Conservation (phyloP, 2,113 vertebrate species). For the Xiphias gladius region DNA sequence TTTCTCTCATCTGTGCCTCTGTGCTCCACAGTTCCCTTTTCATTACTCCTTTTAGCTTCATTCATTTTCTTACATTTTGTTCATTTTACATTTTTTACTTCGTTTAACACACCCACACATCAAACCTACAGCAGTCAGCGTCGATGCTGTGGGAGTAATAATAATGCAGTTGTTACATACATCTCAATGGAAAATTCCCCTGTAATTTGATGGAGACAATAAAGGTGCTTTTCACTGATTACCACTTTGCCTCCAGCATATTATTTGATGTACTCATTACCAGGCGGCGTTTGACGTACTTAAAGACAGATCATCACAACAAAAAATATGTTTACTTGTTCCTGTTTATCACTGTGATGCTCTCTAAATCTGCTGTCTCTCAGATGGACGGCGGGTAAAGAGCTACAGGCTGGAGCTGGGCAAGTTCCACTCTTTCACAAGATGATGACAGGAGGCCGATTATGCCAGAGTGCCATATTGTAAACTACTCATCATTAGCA, state of each 20-base stretch:
- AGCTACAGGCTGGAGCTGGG: slow-evolving; percentile 68
- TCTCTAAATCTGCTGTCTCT: slow-evolving; percentile 58
- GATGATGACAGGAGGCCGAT: slow-evolving; percentile 73
- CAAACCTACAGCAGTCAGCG: slow-evolving; percentile 45
- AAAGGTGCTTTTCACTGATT: slow-evolving; percentile 54
- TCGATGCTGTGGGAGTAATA: slow-evolving; percentile 27
- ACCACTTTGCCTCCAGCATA: slow-evolving; percentile 51
- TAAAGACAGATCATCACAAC: slow-evolving; percentile 44
- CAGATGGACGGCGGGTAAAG: slow-evolving; percentile 49
- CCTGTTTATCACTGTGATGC: slow-evolving; percentile 55
- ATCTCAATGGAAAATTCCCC: slow-evolving; percentile 49
- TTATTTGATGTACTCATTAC: slow-evolving; percentile 56
- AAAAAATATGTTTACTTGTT: slow-evolving; percentile 39
- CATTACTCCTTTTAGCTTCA: slow-evolving; percentile 68
- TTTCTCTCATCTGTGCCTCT: slow-evolving; percentile 55
- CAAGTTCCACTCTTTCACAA: slow-evolving; percentile 60
- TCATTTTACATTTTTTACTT: slow-evolving; percentile 15
- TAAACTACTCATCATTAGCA: slow-evolving; percentile 82
- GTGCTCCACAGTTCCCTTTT: slow-evolving; percentile 58
- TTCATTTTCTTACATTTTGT: slow-evolving; percentile 52
- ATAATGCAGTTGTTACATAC: slow-evolving; percentile 49
- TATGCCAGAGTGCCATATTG: slow-evolving; percentile 78
- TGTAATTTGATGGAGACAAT: slow-evolving; percentile 54
- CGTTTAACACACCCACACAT: slow-evolving; percentile 34
- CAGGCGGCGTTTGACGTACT: slow-evolving; percentile 36